Percentiles rank a stretch among this genome's conserved stretches.
These are phyloP conservation scores for Otocyon megalotis DNA, from an alignment of 2,113 vertebrate species.

Conservation along the genomic window DNA sequence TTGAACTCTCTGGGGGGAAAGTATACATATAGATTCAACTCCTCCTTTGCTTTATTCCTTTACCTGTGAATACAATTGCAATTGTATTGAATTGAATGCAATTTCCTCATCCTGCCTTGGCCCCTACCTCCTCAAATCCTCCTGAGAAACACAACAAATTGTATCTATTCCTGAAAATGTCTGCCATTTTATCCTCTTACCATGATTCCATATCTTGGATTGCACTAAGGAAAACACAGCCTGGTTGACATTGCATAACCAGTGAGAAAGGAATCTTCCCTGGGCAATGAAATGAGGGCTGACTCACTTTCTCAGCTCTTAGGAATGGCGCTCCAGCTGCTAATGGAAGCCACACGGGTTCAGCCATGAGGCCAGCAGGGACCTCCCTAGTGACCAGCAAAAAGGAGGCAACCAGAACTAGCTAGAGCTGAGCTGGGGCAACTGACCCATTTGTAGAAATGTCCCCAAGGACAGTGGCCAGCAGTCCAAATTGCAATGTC, in stretches of 20 bases:
- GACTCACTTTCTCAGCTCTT: constrained; percentile 43
- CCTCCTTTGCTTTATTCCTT: not conserved
- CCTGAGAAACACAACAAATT: not conserved
- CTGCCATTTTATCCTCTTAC: constrained; percentile 22
- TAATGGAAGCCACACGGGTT: not conserved
- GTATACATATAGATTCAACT: not conserved
- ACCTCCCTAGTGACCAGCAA: constrained; percentile 35
- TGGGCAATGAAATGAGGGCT: not conserved
- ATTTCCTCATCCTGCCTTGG: not conserved
- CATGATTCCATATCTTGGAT: constrained; percentile 36
- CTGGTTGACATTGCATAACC: constrained; percentile 38
- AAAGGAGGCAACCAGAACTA: not conserved
- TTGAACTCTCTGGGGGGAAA: not conserved
- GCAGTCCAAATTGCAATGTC: not conserved
- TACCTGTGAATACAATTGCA: not conserved
- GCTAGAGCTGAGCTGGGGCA: not conserved
- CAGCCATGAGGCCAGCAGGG: not conserved
- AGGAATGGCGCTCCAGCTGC: constrained; percentile 61
- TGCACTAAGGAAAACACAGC: constrained; percentile 51
- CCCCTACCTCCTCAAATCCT: not conserved
- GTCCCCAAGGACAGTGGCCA: not conserved
- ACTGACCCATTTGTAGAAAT: not conserved
- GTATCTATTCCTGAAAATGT: not conserved
- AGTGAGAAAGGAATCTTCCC: constrained; percentile 55
- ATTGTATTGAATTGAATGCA: not conserved